Percentiles rank a stretch among this genome's conserved stretches.
Evolutionary conservation across 2,113 vertebrate species (phyloP).

Genomic region (Prunella himalayana): DNA sequence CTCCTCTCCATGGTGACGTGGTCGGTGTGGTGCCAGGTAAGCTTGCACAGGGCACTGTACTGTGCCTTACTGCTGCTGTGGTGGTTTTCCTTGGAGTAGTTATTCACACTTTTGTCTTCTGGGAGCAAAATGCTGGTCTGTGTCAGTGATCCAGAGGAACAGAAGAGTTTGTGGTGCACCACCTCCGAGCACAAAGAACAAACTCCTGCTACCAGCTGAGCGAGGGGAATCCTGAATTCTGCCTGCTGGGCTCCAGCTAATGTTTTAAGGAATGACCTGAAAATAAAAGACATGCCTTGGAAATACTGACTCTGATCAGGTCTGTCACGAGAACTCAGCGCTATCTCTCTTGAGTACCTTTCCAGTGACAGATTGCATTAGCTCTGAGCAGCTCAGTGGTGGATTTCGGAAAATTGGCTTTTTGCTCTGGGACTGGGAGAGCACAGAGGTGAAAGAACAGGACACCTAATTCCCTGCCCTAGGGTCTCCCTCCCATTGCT

Average conservation of each 20-base stretch:
- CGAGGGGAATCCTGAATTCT: background rate
- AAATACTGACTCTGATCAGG: background rate
- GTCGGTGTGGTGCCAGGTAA: background rate
- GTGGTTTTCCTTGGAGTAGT: background rate
- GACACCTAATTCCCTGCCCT: background rate
- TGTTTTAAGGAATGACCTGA: background rate
- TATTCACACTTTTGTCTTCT: background rate
- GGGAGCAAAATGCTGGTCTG: background rate
- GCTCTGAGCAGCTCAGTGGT: background rate
- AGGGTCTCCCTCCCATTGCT: background rate
- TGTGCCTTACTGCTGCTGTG: background rate
- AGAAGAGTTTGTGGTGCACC: background rate
- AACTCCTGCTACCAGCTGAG: background rate
- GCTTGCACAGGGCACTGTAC: background rate
- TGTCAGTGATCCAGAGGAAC: background rate
- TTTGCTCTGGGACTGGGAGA: background rate
- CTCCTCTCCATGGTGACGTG: fast-evolving
- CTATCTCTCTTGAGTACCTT: background rate
- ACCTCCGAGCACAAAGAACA: background rate
- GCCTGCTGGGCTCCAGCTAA: background rate
- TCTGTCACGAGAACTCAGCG: background rate
- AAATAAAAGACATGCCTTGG: background rate
- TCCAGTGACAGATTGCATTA: background rate
- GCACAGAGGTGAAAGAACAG: background rate
- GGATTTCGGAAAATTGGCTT: background rate